phyloP scores from a whole-genome alignment of 1,140 invertebrate genomes.

The Druon quercuslanigerum region DNA sequence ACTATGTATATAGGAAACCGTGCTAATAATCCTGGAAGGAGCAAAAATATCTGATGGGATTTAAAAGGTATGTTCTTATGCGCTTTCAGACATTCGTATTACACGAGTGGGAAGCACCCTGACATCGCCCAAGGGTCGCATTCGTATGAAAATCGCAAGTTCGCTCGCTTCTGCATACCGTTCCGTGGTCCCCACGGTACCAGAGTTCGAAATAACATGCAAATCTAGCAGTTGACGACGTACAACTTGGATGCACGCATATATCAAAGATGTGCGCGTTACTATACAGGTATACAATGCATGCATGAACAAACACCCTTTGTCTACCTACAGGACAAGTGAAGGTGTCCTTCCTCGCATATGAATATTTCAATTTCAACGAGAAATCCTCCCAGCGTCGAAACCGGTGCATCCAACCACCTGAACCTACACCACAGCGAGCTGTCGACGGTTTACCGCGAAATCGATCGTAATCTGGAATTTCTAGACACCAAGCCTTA shows the following conservation, averaged over 20 bases:
- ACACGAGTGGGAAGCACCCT: constrained; percentile 41
- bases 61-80: constrained; percentile 5
- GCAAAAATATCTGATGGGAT: not conserved
- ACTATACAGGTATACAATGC: constrained; percentile 42
- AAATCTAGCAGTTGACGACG: constrained; percentile 52
- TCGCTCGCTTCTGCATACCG: constrained; percentile 51
- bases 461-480: constrained; percentile 50
- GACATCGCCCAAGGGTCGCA: constrained; percentile 50
- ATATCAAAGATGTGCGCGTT: constrained; percentile 33
- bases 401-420: constrained; percentile 47
- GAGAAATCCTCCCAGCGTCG: constrained; percentile 50
- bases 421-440: constrained; percentile 38
- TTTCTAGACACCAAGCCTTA: constrained; percentile 36
- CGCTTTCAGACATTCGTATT: constrained; percentile 47
- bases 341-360: constrained; percentile 34
- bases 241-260: constrained; percentile 36
- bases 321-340: constrained; percentile 26
- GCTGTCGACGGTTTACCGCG: constrained; percentile 49
- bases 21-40: not conserved
- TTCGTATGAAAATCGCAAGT: constrained; percentile 59
- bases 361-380: constrained; percentile 53
- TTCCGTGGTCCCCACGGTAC: constrained; percentile 52
- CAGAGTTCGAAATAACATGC: constrained; percentile 57
- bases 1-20: no score
- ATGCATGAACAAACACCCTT: constrained; percentile 3